A percentile compares a stretch with the other conserved stretches of the same genome.
Evolutionary conservation across 1,140 invertebrate species (phyloP).

Genomic region (Zaprionus ghesquierei): DNA sequence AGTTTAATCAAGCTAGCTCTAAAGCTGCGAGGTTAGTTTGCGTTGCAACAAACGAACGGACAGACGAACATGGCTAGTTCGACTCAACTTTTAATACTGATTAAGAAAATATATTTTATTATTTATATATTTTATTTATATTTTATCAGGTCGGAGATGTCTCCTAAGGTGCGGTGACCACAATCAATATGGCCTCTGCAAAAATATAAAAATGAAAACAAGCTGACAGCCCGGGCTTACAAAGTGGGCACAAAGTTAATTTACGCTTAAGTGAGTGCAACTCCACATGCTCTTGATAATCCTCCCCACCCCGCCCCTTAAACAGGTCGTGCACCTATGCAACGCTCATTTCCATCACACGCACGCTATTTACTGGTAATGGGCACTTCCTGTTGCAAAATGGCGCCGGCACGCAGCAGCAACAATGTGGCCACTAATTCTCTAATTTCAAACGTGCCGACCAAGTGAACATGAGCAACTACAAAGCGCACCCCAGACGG

Average conservation of each 20-base stretch:
- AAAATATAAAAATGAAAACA: conserved; percentile 60
- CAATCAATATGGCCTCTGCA: too few species aligned
- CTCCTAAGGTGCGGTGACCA: too few species aligned
- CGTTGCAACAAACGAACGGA: too few species aligned
- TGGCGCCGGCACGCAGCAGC: conserved; percentile 31
- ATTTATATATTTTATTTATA: too few species aligned
- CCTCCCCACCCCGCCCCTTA: background rate
- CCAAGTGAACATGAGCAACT: conserved; percentile 41
- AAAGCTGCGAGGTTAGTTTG: too few species aligned
- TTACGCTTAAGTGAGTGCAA: conserved; percentile 32
- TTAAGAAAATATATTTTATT: too few species aligned
- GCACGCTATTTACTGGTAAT: conserved; percentile 60
- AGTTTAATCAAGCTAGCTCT: too few species aligned
- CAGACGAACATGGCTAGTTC: too few species aligned
- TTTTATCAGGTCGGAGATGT: too few species aligned
- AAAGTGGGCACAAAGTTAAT: conserved; percentile 72
- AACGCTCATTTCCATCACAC: conserved; percentile 42
- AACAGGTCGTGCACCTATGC: background rate
- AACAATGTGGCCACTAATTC: conserved; percentile 68
- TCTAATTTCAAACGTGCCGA: conserved; percentile 63
- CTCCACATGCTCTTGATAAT: background rate
- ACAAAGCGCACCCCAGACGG: conserved; percentile 16
- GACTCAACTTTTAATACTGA: too few species aligned
- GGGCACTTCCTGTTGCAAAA: conserved; percentile 67
- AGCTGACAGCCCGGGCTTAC: conserved; percentile 29